Evolutionary conservation across 2,113 vertebrate genomes (phyloP).

Genomic region (Poeciliopsis prolifica): DNA sequence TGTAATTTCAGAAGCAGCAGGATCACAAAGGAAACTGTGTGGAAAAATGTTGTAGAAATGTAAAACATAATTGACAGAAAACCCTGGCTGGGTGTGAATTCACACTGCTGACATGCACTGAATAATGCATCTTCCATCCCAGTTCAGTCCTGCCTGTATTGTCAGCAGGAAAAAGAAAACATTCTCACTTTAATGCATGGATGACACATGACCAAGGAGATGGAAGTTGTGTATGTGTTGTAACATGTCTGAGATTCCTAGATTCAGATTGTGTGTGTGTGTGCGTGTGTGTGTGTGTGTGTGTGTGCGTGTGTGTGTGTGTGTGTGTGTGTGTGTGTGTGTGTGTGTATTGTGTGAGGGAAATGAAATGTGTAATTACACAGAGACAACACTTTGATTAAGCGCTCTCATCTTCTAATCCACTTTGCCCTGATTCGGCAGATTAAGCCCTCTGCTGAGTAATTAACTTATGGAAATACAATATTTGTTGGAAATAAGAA

Average conservation of each 20-base stretch:
- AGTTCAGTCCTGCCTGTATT: neutral
- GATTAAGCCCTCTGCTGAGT: conserved; percentile 75
- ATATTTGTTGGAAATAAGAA: conserved; percentile 65
- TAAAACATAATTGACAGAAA: neutral
- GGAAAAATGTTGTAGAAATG: conserved; percentile 4
- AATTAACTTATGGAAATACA: conserved; percentile 69
- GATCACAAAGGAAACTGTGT: conserved; percentile 14
- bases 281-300: neutral
- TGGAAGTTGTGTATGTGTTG: neutral
- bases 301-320: neutral
- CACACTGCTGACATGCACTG: neutral
- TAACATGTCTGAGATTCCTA: neutral
- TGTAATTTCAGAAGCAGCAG: conserved; percentile 23
- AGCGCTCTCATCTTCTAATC: conserved; percentile 79
- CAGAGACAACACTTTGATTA: conserved; percentile 76
- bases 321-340: conserved; percentile 27
- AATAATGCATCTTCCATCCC: neutral
- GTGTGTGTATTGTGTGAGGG: conserved; percentile 63
- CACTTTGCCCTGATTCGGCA: conserved; percentile 79
- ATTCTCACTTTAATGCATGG: neutral
- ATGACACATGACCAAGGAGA: conserved; percentile 2
- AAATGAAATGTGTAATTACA: conserved; percentile 77
- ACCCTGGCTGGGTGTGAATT: neutral
- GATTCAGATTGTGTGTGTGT: neutral
- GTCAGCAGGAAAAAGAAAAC: neutral